Evolutionary conservation across 2,888 invertebrate species (phyloP).

Genomic region (Timandra comae): DNA sequence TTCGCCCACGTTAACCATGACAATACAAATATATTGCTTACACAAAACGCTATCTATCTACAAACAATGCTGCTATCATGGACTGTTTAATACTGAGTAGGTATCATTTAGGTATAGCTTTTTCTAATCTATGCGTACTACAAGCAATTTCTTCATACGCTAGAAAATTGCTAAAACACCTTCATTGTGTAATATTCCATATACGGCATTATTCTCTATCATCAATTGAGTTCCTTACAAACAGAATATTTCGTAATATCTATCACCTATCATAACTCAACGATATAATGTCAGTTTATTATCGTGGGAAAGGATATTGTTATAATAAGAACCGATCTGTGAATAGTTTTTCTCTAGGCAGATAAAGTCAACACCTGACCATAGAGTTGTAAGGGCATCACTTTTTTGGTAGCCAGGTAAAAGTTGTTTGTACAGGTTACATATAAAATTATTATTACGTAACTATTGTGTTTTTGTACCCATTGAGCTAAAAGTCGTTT

Average conservation of each 20-base stretch:
- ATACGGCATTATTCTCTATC: too few relatives aligned
- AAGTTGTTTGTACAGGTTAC: constrained; percentile 30
- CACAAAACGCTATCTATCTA: constrained; percentile 22
- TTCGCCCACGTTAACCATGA: constrained; percentile 27
- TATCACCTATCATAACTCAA: too few relatives aligned
- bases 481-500: constrained; percentile 8
- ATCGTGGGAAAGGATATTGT: constrained; percentile 57
- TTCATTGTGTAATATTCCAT: too few relatives aligned
- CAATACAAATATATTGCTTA: constrained; percentile 28
- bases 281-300: too few relatives aligned
- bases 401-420: constrained; percentile 57
- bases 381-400: constrained; percentile 29
- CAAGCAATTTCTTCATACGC: too few relatives aligned
- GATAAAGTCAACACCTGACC: constrained; percentile 59
- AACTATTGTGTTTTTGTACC: too few relatives aligned
- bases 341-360: constrained; percentile 28
- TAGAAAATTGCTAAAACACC: too few relatives aligned
- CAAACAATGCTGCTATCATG: constrained; percentile 29
- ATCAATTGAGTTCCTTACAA: too few relatives aligned
- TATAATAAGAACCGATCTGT: constrained; percentile 34
- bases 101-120: too few relatives aligned
- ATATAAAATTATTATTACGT: constrained; percentile 3
- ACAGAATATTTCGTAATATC: too few relatives aligned
- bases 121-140: too few relatives aligned
- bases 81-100: too few relatives aligned